Conservation (phyloP, 2,888 invertebrate genomes). For the Cosmorhoe ocellata region DNA sequence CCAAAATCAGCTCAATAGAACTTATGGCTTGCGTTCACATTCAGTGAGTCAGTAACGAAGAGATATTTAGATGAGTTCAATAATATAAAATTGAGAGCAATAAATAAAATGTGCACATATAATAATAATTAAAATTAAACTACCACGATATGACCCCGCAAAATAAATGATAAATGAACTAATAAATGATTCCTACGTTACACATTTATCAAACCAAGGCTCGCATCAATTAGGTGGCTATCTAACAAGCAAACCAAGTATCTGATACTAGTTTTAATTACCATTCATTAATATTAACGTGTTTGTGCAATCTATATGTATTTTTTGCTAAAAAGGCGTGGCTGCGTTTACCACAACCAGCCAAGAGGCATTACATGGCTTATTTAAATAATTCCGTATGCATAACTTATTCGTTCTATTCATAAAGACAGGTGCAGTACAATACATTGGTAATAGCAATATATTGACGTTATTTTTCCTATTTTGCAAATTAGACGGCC, state of each 20-base stretch:
- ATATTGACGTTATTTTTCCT: constrained; percentile 26
- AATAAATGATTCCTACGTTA: constrained; percentile 14
- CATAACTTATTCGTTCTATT: constrained; percentile 38
- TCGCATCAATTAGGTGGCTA: constrained; percentile 29
- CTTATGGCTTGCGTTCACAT: no score
- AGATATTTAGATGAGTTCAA: no score
- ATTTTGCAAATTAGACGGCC: constrained; percentile 28
- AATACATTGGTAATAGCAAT: constrained; percentile 22
- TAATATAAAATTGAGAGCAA: not conserved
- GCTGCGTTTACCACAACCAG: constrained; percentile 28
- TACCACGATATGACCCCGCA: constrained; percentile 12
- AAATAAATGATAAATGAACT: constrained; percentile 13
- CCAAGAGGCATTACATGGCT: constrained; percentile 31
- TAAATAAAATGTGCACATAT: constrained; percentile 4
- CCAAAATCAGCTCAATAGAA: no score
- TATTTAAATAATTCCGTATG: constrained; percentile 57
- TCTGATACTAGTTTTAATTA: constrained; percentile 32
- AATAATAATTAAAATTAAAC: constrained; percentile 13
- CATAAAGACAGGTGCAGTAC: constrained; percentile 31
- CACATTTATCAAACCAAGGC: constrained; percentile 24
- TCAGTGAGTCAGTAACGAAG: no score
- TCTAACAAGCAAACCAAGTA: constrained; percentile 30
- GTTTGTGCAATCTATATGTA: constrained; percentile 27
- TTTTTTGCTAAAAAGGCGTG: constrained; percentile 43
- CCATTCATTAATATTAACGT: constrained; percentile 36